Evolutionary conservation across 2,797 vertebrate genomes (phyloP).

Genomic region (Hoplostethus atlanticus): DNA sequence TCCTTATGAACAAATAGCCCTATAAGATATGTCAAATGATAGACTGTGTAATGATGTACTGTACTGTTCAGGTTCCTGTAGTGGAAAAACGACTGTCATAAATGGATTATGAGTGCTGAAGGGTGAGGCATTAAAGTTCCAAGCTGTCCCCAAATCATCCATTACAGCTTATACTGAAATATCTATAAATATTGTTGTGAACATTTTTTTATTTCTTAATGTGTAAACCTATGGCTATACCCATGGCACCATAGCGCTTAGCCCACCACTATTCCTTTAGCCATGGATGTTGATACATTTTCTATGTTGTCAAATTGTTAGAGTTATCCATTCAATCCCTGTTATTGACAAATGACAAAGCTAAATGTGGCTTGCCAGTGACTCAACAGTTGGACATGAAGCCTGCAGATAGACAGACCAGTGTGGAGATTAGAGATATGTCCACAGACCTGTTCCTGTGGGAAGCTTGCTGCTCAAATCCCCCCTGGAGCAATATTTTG

Average conservation of each 20-base stretch:
- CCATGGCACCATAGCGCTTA: slow-evolving; percentile 4
- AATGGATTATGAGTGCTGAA: slow-evolving; percentile 37
- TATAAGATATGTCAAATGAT: too few species aligned
- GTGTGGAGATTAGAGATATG: slow-evolving; percentile 47
- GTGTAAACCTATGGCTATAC: neutral
- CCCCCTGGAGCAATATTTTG: slow-evolving; percentile 71
- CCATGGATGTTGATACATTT: neutral
- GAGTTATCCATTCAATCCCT: slow-evolving; percentile 15
- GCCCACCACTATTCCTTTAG: neutral
- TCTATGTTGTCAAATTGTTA: slow-evolving; percentile 11
- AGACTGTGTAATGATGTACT: too few species aligned
- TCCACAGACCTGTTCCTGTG: slow-evolving; percentile 52
- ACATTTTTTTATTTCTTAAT: neutral
- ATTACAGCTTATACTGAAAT: slow-evolving; percentile 12
- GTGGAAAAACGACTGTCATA: slow-evolving; percentile 13
- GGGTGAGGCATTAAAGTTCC: slow-evolving; percentile 27
- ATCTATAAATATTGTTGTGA: neutral
- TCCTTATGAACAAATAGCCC: neutral
- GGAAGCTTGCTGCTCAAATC: slow-evolving; percentile 62
- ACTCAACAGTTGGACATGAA: slow-evolving; percentile 51
- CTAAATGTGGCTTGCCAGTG: slow-evolving; percentile 40
- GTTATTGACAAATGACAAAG: slow-evolving; percentile 44
- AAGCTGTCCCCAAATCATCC: slow-evolving; percentile 29
- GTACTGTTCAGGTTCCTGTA: too few species aligned
- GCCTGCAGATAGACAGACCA: slow-evolving; percentile 63